Evolutionary conservation across 2,797 vertebrate genomes (phyloP).

Genomic region (Labeo calbasu): DNA sequence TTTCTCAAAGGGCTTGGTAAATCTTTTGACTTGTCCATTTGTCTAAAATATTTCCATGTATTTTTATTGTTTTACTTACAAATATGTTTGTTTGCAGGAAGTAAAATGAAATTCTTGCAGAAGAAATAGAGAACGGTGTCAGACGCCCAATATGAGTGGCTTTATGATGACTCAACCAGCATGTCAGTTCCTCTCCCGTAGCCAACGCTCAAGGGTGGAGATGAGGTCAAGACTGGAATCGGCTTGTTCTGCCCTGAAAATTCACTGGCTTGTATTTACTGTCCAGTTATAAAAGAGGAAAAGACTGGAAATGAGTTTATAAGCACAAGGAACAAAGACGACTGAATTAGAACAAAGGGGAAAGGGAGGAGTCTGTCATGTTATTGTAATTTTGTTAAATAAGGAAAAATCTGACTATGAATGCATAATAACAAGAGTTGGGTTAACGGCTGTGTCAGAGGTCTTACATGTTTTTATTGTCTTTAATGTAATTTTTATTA

Average conservation of each 20-base stretch:
- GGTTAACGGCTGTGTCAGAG: neutral
- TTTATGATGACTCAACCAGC: conserved; percentile 31
- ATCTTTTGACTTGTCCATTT: conserved; percentile 41
- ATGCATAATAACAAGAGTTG: neutral
- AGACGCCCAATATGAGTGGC: neutral
- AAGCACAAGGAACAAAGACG: conserved; percentile 38
- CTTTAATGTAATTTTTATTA: conserved; percentile 2
- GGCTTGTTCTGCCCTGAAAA: conserved; percentile 13
- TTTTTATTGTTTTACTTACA: neutral
- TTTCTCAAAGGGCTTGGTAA: conserved; percentile 94
- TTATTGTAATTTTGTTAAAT: conserved; percentile 34
- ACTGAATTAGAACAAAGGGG: conserved; percentile 43
- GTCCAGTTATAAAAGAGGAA: conserved; percentile 39
- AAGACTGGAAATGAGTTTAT: conserved; percentile 52
- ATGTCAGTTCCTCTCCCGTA: conserved; percentile 9
- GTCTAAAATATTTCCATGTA: neutral
- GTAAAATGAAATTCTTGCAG: conserved; percentile 83
- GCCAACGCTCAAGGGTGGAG: conserved; percentile 34
- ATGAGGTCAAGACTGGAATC: conserved; percentile 33
- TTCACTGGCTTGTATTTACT: conserved; percentile 8
- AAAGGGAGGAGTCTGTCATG: conserved; percentile 28
- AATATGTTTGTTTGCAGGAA: conserved; percentile 69
- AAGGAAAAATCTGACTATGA: conserved; percentile 25
- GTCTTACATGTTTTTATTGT: conserved; percentile 10
- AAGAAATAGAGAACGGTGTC: conserved; percentile 72